These are phyloP conservation scores for Cantharis rufa DNA, from an alignment of 2,888 invertebrate genomes.

Conservation along the genomic window DNA sequence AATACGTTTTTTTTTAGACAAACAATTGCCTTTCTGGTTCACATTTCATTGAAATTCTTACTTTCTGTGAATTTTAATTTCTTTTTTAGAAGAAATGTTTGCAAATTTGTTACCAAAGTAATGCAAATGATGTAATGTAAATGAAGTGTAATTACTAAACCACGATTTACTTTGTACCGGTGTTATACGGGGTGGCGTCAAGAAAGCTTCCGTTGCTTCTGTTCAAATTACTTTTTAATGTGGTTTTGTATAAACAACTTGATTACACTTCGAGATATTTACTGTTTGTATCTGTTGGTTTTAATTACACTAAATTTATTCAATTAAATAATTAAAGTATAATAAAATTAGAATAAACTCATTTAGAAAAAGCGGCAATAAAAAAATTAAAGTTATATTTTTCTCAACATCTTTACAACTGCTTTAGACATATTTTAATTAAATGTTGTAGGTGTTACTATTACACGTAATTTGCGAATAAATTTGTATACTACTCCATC, in stretches of 20 bases:
- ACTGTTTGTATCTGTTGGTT: not conserved
- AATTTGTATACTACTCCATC: not conserved
- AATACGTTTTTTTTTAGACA: not conserved
- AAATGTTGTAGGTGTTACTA: not conserved
- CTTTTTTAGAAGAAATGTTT: not conserved
- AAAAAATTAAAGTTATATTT: not conserved
- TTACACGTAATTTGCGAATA: not conserved
- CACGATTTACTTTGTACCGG: not conserved
- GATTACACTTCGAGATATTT: not conserved
- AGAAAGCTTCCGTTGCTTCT: not conserved
- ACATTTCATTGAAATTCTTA: not conserved
- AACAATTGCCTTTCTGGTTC: not conserved
- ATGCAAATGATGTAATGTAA: not conserved
- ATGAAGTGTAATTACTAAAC: not conserved
- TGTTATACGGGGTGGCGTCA: not conserved
- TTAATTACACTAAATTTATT: not conserved
- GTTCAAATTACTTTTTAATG: not conserved
- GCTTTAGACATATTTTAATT: not conserved
- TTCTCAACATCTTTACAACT: not conserved
- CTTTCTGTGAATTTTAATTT: not conserved
- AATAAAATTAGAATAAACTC: not conserved
- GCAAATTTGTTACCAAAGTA: not conserved
- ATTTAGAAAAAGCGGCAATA: not conserved
- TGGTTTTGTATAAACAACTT: not conserved
- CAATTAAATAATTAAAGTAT: not conserved